Evolutionary conservation across 2,113 vertebrate genomes (phyloP), one percentile per base, ranked within the genome.

Genomic region (Raja brachyura): DNA sequence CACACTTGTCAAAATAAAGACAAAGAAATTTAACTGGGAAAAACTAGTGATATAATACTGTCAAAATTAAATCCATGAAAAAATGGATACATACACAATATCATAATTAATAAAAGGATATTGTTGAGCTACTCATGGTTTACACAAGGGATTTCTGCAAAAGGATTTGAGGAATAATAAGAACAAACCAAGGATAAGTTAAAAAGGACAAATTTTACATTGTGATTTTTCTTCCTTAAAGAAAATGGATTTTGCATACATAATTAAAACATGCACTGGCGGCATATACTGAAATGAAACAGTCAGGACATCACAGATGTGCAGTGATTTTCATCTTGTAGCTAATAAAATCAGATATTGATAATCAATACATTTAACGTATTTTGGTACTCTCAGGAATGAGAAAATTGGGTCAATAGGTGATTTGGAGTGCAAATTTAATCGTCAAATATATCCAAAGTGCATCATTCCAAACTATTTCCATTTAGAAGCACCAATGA

Each of bases 401-500:
- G 20, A 83, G 79, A 6, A 54, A 54, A 81, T 81, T 48, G 16
- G 25, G 4, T 1, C 5, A 31, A 63, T 18, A 5, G 25, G 61
- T 11, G 28, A 25, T 28, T n/a, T 86, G 56, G 10, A 22, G 28
- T 5, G 4, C 28, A 61, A 11, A 61, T n/a, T 5, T 85, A 9
- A 85, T 61, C 22, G 61, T 54, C 56, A 85, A 3, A 59, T 11
- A 22, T 4, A 83, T 0, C 59, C 81, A 61, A 31, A n/a, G 56
- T 86, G 11, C 56, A 86, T 31, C 61, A 28, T 63, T 86, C 59
- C n/a, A 88, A 88, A 88, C 7, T 31, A 88, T 88, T 63, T 83
- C 48, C 10, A 56, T 83, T 88, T 88, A 59, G 13, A 88, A 14
- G n/a, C 10, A 31, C 28, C 13, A 63, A 88, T 63, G 28, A 66